These are phyloP conservation scores for Gymnodraco acuticeps DNA, from an alignment of 2,797 vertebrate species.

Conservation along the genomic window DNA sequence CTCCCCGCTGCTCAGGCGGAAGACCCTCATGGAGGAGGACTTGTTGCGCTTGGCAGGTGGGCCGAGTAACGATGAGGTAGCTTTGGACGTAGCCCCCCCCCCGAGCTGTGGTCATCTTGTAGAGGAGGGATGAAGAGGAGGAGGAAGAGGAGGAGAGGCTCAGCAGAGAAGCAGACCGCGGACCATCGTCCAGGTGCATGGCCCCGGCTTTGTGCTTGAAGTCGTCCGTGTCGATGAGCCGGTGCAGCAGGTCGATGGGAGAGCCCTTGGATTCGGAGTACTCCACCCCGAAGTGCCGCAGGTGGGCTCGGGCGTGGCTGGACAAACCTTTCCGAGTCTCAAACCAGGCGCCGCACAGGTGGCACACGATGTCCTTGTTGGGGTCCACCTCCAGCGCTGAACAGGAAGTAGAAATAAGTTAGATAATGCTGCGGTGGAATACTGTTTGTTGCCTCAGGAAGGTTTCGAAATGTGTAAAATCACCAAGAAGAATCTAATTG, in stretches of 20 bases:
- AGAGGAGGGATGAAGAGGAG: constrained; percentile 76
- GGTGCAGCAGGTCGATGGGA: constrained; percentile 92
- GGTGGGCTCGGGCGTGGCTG: constrained; percentile 93
- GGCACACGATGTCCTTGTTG: constrained; percentile 92
- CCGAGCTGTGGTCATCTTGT: constrained; percentile 77
- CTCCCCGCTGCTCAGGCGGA: constrained; percentile 89
- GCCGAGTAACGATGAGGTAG: constrained; percentile 83
- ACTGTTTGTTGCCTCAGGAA: too few species aligned
- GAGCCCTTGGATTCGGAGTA: constrained; percentile 94
- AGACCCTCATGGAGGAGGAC: constrained; percentile 88
- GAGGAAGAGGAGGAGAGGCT: constrained; percentile 74
- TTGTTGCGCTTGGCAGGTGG: constrained; percentile 86
- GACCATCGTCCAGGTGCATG: constrained; percentile 72
- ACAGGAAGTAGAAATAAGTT: neutral
- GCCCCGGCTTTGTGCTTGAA: constrained; percentile 88
- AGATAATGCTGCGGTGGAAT: too few species aligned
- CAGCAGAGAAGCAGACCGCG: constrained; percentile 47
- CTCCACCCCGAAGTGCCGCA: constrained; percentile 94
- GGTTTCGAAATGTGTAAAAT: too few species aligned
- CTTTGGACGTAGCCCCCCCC: constrained; percentile 77
- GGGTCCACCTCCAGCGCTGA: constrained; percentile 91
- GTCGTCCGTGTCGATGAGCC: constrained; percentile 91
- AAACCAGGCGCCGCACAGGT: constrained; percentile 95
- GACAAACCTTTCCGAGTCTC: constrained; percentile 95
- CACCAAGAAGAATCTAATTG: too few species aligned